Evolutionary conservation across 2,797 vertebrate species (phyloP), one percentile per base, ranked within the genome.

Genomic region (Sebastolobus altivelis): DNA sequence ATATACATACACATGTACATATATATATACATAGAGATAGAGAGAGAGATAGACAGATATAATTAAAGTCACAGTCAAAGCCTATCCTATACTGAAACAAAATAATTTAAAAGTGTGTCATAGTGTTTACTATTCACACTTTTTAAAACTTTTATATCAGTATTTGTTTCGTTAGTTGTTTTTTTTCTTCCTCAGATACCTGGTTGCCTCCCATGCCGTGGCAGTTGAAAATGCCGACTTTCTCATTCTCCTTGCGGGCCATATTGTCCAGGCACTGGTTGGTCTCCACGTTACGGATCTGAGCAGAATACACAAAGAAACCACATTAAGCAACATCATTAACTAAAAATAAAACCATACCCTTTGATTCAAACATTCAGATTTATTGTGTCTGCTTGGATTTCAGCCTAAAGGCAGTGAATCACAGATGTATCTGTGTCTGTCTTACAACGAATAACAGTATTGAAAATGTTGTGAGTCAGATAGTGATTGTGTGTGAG

Each of bases 191-290:
- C 3, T 52, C 16, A 8, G 22, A 69, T 89, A 99, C 99, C 97
- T 99, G 99, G 95, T 99, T 99, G 85, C 99, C 99, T 90, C 99
- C 99, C 99, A 99, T 99, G 93, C 99, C 98, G n/a, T 99, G 98
- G 87, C 99, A 99, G 94, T 99, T 99, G 91, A 99, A 99, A 90
- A 99, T 99, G 90, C 99, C 99, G 79, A 99, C 98, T 95, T 99
- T 99, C 93, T 99, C 99, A n/a, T 99, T 99, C 92, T 99, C 99
- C 90, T 99, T 99, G 85, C 99, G 97, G 84, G 98, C 99, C 99
- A 99, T 99, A 93, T 99, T 99, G 95, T 99, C 99, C 93, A 99
- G 94, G 93, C 99, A 99, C 80, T 99, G 98, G 93, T 99, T 99
- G 73, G 99, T 99, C 93, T 99, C 98, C 87, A 99, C 97, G n/a